A percentile compares a stretch with the other conserved stretches of the same genome.
Evolutionary conservation across 2,888 invertebrate genomes (phyloP).

Genomic region (Cryptocephalus primarius): DNA sequence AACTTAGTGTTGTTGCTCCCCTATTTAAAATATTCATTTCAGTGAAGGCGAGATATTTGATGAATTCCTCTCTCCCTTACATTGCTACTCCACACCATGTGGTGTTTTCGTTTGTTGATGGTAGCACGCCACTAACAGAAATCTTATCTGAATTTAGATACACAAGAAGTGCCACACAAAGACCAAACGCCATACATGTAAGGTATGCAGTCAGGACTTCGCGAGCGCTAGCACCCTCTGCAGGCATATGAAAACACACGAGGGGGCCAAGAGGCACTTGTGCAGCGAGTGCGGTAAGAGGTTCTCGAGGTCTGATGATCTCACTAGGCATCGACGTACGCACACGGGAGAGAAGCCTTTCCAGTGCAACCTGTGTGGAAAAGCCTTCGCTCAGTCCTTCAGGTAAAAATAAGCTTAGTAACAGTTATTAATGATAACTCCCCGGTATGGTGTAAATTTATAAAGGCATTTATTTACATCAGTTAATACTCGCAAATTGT

Average conservation of each 20-base stretch:
- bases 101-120: too few species aligned
- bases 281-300: slow-evolving; percentile 36
- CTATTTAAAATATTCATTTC: too few species aligned
- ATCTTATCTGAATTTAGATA: neutral
- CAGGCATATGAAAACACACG: slow-evolving; percentile 31
- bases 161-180: neutral
- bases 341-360: slow-evolving; percentile 38
- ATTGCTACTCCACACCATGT: too few species aligned
- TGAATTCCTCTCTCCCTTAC: too few species aligned
- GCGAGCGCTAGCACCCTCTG: slow-evolving; percentile 36
- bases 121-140: too few species aligned
- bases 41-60: too few species aligned
- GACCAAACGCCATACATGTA: slow-evolving; percentile 25
- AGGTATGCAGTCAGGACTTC: slow-evolving; percentile 35
- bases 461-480: too few species aligned
- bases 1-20: too few species aligned
- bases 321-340: slow-evolving; percentile 32
- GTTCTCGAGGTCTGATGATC: slow-evolving; percentile 33
- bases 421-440: neutral
- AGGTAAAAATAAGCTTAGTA: slow-evolving; percentile 4
- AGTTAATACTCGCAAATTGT: too few species aligned
- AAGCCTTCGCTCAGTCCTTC: slow-evolving; percentile 28
- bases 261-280: slow-evolving; percentile 31
- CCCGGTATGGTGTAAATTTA: neutral
- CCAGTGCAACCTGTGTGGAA: slow-evolving; percentile 33